phyloP scores from a whole-genome alignment of 1,140 invertebrate species.

The Atta colombica region DNA sequence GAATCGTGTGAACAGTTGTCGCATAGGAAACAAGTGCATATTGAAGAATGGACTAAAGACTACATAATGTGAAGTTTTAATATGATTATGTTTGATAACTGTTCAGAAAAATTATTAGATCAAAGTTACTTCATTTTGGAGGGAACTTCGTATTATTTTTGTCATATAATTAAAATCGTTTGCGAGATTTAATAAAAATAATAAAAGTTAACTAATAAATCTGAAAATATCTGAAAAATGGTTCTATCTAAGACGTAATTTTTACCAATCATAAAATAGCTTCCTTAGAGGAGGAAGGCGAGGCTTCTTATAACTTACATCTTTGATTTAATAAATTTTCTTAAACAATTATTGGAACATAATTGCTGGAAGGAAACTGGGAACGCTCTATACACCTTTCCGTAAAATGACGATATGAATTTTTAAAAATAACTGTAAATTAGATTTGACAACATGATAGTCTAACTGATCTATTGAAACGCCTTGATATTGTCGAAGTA shows the following conservation, averaged over 20 bases:
- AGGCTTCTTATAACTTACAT: background rate
- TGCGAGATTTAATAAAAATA: conserved; percentile 16
- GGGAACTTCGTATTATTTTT: background rate
- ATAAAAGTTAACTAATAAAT: background rate
- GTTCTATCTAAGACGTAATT: background rate
- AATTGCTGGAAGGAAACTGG: background rate
- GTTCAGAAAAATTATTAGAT: background rate
- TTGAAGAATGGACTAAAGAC: conserved; percentile 26
- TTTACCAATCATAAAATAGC: background rate
- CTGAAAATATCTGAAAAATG: background rate
- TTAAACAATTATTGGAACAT: background rate
- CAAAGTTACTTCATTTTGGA: background rate
- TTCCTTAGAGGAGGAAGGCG: background rate
- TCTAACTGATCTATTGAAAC: background rate
- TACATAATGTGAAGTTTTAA: conserved; percentile 23
- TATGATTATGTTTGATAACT: background rate
- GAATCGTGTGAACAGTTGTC: background rate
- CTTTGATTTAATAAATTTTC: background rate
- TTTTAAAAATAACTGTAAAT: conserved; percentile 37
- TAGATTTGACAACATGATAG: background rate
- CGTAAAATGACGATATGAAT: conserved; percentile 3
- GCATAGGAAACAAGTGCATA: conserved; percentile 32
- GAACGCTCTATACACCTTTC: background rate
- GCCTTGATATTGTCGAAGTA: conserved; percentile 40
- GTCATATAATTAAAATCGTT: background rate